Conservation (phyloP, 1,140 invertebrate genomes). For the Nomia melanderi region DNA sequence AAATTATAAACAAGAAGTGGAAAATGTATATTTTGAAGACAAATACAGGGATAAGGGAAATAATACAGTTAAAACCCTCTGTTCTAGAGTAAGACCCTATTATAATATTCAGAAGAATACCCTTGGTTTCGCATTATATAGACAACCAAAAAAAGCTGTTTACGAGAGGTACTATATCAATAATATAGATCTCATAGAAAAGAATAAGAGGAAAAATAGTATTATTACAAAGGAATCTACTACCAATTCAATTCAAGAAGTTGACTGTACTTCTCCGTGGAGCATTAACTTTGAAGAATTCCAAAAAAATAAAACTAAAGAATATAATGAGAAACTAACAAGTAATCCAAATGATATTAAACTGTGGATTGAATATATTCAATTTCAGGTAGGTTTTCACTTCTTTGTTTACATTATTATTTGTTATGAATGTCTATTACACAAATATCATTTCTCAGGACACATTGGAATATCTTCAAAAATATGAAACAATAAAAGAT, state of each 20-base stretch:
- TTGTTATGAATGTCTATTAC: conserved; percentile 1
- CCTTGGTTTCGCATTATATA: conserved; percentile 63
- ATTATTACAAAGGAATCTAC: conserved; percentile 66
- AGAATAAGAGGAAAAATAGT: conserved; percentile 61
- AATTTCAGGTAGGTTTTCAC: conserved; percentile 80
- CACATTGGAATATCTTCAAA: conserved; percentile 62
- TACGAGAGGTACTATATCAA: conserved; percentile 72
- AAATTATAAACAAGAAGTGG: conserved; percentile 70
- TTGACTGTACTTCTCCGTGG: conserved; percentile 57
- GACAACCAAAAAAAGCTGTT: conserved; percentile 60
- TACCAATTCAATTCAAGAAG: conserved; percentile 42
- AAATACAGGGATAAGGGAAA: conserved; percentile 77
- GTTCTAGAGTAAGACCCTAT: conserved; percentile 77
- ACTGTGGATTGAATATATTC: conserved; percentile 82
- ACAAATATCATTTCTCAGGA: conserved; percentile 52
- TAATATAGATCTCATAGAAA: conserved; percentile 63
- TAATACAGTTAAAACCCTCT: conserved; percentile 78
- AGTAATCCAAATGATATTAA: conserved; percentile 80
- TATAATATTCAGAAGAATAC: conserved; percentile 71
- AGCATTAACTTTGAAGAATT: conserved; percentile 77
- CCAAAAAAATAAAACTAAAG: conserved; percentile 77
- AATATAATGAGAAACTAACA: conserved; percentile 80
- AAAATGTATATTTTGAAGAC: conserved; percentile 82
- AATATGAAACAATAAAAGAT: conserved; percentile 74
- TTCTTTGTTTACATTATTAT: conserved; percentile 11